Evolutionary conservation across 64 coral and sea anemone species (phyloP).

Genomic region (Trachythela sp.): DNA sequence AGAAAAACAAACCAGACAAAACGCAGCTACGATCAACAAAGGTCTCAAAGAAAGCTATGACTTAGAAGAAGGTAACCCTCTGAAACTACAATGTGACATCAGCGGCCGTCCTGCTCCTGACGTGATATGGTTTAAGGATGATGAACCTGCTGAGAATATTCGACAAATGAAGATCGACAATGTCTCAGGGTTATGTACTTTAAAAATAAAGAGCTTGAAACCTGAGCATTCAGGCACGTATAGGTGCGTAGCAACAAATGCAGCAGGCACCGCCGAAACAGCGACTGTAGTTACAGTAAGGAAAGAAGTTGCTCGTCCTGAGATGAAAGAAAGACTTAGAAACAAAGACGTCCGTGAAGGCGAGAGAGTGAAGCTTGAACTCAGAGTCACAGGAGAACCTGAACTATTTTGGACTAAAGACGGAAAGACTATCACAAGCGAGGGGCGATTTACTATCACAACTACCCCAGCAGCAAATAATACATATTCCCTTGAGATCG

Average conservation of each 20-base stretch:
- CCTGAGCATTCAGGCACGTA: constrained; percentile 3
- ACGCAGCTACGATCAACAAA: background rate
- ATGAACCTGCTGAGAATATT: background rate
- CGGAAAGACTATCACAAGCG: constrained; percentile 32
- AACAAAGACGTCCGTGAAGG: background rate
- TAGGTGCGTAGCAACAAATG: background rate
- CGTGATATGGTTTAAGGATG: background rate
- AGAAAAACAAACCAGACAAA: background rate
- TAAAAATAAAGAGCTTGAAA: background rate
- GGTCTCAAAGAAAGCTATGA: background rate
- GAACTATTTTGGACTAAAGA: constrained; percentile 53
- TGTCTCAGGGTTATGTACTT: background rate
- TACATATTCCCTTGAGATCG: background rate
- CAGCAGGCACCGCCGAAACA: background rate
- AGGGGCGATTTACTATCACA: constrained; percentile 32
- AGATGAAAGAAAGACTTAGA: background rate
- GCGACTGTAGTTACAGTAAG: background rate
- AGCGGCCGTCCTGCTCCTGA: background rate
- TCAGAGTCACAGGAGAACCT: constrained; percentile 62
- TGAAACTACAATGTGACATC: background rate
- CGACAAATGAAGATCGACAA: background rate
- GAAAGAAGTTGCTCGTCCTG: background rate
- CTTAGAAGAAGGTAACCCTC: background rate
- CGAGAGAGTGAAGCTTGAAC: constrained; percentile 28
- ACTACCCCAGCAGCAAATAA: constrained; percentile 27